A percentile compares a stretch with the other conserved stretches of the same genome.
Conservation (phyloP, 2,888 invertebrate genomes). For the Alsophila aescularia region DNA sequence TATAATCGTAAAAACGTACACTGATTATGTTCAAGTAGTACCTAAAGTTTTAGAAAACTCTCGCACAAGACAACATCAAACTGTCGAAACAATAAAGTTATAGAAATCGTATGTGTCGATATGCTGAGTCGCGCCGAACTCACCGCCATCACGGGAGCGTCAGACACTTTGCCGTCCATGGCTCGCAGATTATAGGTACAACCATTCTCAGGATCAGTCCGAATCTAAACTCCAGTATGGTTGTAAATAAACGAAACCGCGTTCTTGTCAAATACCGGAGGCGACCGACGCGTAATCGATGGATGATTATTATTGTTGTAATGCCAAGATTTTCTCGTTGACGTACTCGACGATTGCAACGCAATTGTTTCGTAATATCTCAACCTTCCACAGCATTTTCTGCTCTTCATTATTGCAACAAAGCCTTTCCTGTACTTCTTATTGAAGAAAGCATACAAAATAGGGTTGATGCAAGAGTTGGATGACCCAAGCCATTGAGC, state of each 20-base stretch:
- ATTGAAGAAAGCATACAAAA: constrained; percentile 97
- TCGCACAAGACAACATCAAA: constrained; percentile 74
- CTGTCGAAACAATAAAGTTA: constrained; percentile 63
- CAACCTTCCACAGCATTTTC: constrained; percentile 93
- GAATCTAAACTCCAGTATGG: constrained; percentile 88
- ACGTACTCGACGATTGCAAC: constrained; percentile 93
- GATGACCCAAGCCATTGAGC: constrained; percentile 97
- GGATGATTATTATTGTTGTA: constrained; percentile 88
- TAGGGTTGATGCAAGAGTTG: constrained; percentile 97
- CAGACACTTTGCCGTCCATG: constrained; percentile 47
- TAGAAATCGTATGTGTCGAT: constrained; percentile 67
- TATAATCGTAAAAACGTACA: constrained; percentile 44
- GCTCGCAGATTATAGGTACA: constrained; percentile 49
- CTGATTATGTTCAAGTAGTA: constrained; percentile 47
- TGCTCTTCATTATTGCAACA: constrained; percentile 93
- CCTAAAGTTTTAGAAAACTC: constrained; percentile 39
- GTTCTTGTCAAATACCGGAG: constrained; percentile 78
- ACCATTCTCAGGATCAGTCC: constrained; percentile 44
- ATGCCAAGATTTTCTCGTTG: constrained; percentile 93
- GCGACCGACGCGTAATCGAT: constrained; percentile 84
- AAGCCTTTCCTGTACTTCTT: constrained; percentile 96
- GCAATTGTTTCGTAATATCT: constrained; percentile 95
- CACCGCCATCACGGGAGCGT: constrained; percentile 37
- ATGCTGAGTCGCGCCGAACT: constrained; percentile 59
- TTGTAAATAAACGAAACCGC: constrained; percentile 86